Conservation (phyloP, 1,140 invertebrate species). For the Rhopalosiphum padi region DNA sequence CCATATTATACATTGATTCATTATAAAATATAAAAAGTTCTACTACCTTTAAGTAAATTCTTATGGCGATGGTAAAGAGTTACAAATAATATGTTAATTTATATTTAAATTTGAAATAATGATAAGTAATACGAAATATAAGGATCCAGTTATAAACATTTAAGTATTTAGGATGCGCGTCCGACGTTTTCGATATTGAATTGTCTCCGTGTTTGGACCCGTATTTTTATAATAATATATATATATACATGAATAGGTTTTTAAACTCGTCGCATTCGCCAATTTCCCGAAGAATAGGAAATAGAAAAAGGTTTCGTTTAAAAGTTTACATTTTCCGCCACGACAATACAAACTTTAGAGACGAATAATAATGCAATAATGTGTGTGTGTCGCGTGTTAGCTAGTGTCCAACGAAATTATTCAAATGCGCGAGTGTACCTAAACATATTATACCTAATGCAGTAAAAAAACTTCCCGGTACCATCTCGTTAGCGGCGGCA, state of each 20-base stretch:
- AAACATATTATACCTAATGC: neutral
- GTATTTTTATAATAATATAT: neutral
- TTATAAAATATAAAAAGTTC: too few relatives aligned
- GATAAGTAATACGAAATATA: too few relatives aligned
- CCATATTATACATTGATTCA: too few relatives aligned
- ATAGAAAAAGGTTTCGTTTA: neutral
- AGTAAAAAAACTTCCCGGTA: neutral
- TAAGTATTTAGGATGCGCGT: neutral
- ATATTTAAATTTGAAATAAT: too few relatives aligned
- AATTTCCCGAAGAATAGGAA: neutral
- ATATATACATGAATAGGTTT: neutral
- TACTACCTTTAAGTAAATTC: too few relatives aligned
- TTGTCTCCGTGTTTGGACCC: neutral
- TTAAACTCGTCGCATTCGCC: neutral
- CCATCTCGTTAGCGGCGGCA: neutral
- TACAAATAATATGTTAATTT: too few relatives aligned
- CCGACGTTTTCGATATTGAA: neutral
- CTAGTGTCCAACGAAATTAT: slow-evolving; percentile 2
- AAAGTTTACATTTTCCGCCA: neutral
- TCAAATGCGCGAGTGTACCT: neutral
- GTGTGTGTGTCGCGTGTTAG: neutral
- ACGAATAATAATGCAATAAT: neutral
- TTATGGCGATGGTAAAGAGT: too few relatives aligned
- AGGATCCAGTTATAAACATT: neutral
- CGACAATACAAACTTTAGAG: neutral